phyloP scores from a whole-genome alignment of 2,797 vertebrate genomes.

The Anomalospiza imberbis region DNA sequence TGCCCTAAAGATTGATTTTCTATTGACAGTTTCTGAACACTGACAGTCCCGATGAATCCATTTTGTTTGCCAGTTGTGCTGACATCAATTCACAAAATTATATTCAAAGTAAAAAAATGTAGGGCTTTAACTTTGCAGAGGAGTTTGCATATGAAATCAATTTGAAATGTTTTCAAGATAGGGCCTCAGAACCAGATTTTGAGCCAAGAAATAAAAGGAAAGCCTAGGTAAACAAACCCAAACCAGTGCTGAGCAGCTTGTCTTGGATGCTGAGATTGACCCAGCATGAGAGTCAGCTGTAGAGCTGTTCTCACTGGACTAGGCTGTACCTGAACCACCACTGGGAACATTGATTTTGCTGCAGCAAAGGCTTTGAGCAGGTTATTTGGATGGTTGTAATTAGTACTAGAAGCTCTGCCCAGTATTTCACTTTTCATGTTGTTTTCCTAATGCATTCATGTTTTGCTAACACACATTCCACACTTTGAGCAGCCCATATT shows the following conservation, averaged over 20 bases:
- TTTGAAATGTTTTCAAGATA: neutral
- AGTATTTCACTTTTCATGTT: neutral
- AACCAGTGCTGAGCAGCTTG: neutral
- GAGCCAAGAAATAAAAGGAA: neutral
- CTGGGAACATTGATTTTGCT: neutral
- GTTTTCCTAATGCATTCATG: neutral
- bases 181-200: neutral
- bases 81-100: neutral
- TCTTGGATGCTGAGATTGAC: neutral
- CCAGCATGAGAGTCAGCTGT: neutral
- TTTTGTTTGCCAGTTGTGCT: neutral
- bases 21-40: neutral
- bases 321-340: neutral
- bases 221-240: neutral
- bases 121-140: neutral
- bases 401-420: neutral
- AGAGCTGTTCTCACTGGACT: neutral
- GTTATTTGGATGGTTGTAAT: neutral
- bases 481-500: neutral
- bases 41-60: neutral
- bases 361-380: neutral
- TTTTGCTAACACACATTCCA: neutral
- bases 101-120: neutral
- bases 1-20: conserved; percentile 37
- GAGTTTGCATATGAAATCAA: neutral